Conservation (phyloP, 2,888 invertebrate species). For the Tenodera sinensis region DNA sequence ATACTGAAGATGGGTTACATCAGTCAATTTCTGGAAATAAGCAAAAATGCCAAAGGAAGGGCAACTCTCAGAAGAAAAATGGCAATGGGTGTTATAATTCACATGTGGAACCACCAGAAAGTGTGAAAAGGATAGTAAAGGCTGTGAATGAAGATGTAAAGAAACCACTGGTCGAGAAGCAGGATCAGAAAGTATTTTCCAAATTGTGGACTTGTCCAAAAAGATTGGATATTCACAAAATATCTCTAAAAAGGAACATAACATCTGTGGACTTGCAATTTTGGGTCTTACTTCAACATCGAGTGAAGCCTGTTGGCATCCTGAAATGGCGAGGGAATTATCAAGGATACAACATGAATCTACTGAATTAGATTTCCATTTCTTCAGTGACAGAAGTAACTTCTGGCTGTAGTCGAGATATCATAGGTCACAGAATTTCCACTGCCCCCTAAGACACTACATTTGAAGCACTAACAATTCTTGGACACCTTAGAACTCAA, state of each 20-base stretch:
- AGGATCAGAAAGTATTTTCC: background rate
- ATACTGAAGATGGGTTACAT: constrained; percentile 4
- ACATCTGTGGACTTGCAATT: no score
- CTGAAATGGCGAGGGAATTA: no score
- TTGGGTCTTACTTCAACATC: no score
- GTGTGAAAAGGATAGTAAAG: background rate
- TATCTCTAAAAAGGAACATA: background rate
- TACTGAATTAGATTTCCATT: no score
- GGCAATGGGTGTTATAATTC: constrained; percentile 35
- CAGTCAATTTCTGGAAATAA: constrained; percentile 45
- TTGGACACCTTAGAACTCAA: no score
- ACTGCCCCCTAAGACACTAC: no score
- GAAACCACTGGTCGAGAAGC: background rate
- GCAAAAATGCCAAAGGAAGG: constrained; percentile 76
- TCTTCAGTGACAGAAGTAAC: no score
- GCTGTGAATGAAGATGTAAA: background rate
- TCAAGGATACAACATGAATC: no score
- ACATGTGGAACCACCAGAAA: constrained; percentile 39
- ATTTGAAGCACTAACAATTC: no score
- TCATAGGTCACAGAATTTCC: no score
- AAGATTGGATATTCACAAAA: background rate
- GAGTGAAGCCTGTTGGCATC: no score
- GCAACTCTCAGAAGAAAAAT: constrained; percentile 37
- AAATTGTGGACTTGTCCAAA: background rate
- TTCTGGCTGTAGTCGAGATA: no score